Evolutionary conservation across 2,888 invertebrate genomes (phyloP).

Genomic region (Trachelus tabidus): DNA sequence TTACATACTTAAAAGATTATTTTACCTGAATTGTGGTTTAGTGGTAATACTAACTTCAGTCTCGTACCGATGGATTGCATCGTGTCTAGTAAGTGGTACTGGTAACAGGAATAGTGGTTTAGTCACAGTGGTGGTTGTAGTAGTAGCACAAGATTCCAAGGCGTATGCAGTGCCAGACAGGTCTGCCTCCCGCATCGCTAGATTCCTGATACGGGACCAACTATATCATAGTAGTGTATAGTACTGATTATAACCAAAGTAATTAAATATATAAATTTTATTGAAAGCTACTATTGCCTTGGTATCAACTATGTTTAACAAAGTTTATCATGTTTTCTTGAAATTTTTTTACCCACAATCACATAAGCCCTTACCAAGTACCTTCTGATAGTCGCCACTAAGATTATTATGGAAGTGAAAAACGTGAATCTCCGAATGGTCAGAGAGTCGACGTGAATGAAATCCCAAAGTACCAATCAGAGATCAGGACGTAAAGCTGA

Average conservation of each 20-base stretch:
- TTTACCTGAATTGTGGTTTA: neutral
- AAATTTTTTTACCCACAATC: neutral
- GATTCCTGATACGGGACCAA: constrained; percentile 22
- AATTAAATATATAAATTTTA: neutral
- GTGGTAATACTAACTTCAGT: neutral
- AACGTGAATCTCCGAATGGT: neutral
- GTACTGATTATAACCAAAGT: neutral
- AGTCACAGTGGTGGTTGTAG: neutral
- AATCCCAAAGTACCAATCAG: neutral
- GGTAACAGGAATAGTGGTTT: neutral
- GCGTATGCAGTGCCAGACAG: constrained; percentile 34
- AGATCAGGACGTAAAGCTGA: neutral
- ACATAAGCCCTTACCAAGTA: neutral
- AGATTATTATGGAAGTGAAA: neutral
- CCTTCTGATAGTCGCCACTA: neutral
- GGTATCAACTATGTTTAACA: neutral
- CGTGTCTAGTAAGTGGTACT: neutral
- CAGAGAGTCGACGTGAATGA: neutral
- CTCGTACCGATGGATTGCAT: neutral
- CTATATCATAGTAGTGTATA: neutral
- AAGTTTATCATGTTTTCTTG: neutral
- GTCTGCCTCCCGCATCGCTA: constrained; percentile 26
- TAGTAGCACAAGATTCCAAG: constrained; percentile 36
- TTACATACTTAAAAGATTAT: neutral
- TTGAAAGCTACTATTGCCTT: neutral